Evolutionary conservation across 2,113 vertebrate genomes (phyloP).

Genomic region (Piprites chloris): DNA sequence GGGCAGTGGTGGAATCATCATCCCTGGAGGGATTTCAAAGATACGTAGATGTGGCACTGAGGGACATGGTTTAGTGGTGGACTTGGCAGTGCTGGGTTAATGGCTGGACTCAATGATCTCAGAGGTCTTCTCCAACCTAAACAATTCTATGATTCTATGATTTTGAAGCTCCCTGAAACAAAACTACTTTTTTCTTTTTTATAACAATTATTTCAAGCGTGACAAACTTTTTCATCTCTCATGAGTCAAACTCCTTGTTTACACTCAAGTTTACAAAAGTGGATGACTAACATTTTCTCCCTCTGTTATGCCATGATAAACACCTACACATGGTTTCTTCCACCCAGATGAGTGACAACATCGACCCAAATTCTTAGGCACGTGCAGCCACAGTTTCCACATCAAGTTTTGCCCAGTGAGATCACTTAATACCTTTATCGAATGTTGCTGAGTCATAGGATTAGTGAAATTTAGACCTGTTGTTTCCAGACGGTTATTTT

Average conservation of each 20-base stretch:
- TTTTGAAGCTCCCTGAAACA: not conserved
- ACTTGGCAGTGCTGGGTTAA: not conserved
- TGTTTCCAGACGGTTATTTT: not conserved
- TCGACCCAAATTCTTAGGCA: not conserved
- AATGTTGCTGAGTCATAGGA: not conserved
- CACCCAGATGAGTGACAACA: not conserved
- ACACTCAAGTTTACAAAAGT: not conserved
- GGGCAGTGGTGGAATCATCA: not conserved
- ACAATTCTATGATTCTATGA: not conserved
- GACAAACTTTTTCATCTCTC: not conserved
- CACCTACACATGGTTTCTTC: not conserved
- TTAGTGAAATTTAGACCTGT: not conserved
- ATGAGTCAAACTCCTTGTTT: not conserved
- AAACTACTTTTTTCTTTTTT: not conserved
- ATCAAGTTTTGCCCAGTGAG: not conserved
- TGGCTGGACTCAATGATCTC: rapidly evolving
- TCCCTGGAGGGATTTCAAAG: not conserved
- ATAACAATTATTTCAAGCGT: not conserved
- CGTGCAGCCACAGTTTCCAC: not conserved
- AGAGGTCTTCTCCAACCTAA: not conserved
- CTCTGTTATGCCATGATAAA: not conserved
- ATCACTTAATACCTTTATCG: not conserved
- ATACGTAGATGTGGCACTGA: not conserved
- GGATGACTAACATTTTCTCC: not conserved
- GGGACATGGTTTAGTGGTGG: not conserved